Percentiles rank a stretch among this genome's conserved stretches.
Conservation (phyloP, 2,797 vertebrate genomes). For the Poeciliopsis turneri region DNA sequence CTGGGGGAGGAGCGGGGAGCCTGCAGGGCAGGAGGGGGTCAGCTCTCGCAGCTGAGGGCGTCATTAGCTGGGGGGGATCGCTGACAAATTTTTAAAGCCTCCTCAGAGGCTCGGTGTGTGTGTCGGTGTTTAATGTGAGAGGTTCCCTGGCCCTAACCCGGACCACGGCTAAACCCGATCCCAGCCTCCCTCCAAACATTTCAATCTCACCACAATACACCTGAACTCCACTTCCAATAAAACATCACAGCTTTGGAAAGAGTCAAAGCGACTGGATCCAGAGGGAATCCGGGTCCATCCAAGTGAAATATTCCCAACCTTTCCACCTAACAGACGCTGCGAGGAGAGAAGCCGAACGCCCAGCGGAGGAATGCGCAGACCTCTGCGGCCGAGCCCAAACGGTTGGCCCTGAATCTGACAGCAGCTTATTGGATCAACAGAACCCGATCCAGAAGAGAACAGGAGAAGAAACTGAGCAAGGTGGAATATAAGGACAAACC, state of each 20-base stretch:
- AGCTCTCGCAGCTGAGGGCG: slow-evolving; percentile 70
- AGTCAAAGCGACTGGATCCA: slow-evolving; percentile 5
- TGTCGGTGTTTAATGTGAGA: slow-evolving; percentile 5
- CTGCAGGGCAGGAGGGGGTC: slow-evolving; percentile 67
- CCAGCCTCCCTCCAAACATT: background rate
- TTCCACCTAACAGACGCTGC: slow-evolving; percentile 50
- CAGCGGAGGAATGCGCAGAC: slow-evolving; percentile 74
- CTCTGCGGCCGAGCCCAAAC: slow-evolving; percentile 67
- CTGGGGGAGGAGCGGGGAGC: slow-evolving; percentile 37
- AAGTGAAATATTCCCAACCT: slow-evolving; percentile 30
- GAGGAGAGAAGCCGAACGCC: slow-evolving; percentile 63
- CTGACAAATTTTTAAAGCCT: slow-evolving; percentile 70
- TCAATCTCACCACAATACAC: background rate
- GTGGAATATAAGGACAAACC: slow-evolving; percentile 55
- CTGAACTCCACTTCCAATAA: slow-evolving; percentile 1
- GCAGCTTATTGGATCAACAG: slow-evolving; percentile 70
- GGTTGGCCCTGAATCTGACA: slow-evolving; percentile 54
- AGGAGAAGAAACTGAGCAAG: slow-evolving; percentile 54
- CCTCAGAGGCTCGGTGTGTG: slow-evolving; percentile 24
- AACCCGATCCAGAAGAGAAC: slow-evolving; percentile 67
- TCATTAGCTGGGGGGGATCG: slow-evolving; percentile 70
- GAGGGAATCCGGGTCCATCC: slow-evolving; percentile 20
- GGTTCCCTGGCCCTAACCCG: background rate
- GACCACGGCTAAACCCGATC: slow-evolving; percentile 1
- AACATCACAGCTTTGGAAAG: slow-evolving; percentile 4